Base-by-base conservation (phyloP, 2,113 vertebrate species). In the Takifugu flavidus region DNA sequence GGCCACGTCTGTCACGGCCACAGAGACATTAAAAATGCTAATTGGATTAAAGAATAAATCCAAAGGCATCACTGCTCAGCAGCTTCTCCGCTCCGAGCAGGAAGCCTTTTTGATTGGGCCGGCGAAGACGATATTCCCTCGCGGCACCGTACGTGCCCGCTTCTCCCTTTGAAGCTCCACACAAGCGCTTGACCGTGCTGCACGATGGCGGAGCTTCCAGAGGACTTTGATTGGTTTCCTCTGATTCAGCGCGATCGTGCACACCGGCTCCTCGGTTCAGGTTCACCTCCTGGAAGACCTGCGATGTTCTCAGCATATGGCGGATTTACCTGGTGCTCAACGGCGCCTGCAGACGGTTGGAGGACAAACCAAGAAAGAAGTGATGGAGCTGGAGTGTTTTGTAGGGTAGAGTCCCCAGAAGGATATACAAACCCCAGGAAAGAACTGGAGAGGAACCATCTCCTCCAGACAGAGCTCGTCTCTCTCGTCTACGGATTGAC, bases 171-270 rank as follows among this genome's bases (percentile, higher is more conserved):
- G 26, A 68, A 67, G 77, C 53, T 58, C 50, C 65, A 74, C 59
- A 39, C 59, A 54, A 63, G 74, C 75, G 68, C 82, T 80, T 84
- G 78, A 83, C 84, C 77, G 49, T 13, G 4, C 15, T 20, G 53
- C 43, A 72, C 78, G 78, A 74, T 62, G 15, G 59, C 74, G 59
- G 63, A 62, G 77, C 75, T 79, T 74, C 67, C 71, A 81, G 64
- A 77, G 66, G 80, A 64, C 72, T 86, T 83, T 82, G 78, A 88
- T 82, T 82, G 72, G 72, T 82, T 79, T 73, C 59, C 67, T 59
- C 34, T 57, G 56, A 56, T 65, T 55, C 63, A 72, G 62, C 58
- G 72, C 65, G 65, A 58, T 63, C 53, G 53, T 1, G 3, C 44
- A 14, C 25, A 27, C 25, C 26, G 6, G 20, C 29, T 29, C 49